Percentiles rank a stretch among this genome's conserved stretches.
Evolutionary conservation across 2,888 invertebrate genomes (phyloP).

Genomic region (Aelia acuminata): DNA sequence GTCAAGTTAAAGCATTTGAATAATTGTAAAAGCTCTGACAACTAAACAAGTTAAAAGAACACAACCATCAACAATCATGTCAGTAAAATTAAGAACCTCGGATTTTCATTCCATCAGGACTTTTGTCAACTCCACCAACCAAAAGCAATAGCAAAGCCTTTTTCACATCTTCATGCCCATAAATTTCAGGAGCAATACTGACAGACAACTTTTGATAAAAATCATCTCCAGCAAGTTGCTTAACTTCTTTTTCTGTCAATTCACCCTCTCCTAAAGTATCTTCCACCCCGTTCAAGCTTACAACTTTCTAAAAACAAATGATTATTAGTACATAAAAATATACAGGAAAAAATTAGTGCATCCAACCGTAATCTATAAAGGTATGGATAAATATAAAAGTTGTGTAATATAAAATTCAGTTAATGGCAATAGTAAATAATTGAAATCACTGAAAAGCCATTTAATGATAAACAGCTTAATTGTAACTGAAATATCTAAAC

Average conservation of each 20-base stretch:
- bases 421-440: too few species aligned
- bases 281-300: slow-evolving; percentile 88
- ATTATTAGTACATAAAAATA: background rate
- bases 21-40: background rate
- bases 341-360: too few species aligned
- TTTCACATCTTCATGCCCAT: slow-evolving; percentile 97
- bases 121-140: slow-evolving; percentile 90
- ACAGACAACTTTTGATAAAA: slow-evolving; percentile 92
- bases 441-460: too few species aligned
- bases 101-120: slow-evolving; percentile 97
- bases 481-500: too few species aligned
- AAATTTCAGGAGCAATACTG: slow-evolving; percentile 98
- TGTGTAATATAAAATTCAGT: too few species aligned
- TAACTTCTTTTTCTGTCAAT: slow-evolving; percentile 87
- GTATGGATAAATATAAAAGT: too few species aligned
- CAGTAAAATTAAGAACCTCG: slow-evolving; percentile 72
- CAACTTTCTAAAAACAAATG: slow-evolving; percentile 74
- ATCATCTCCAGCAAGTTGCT: slow-evolving; percentile 85
- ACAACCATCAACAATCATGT: background rate
- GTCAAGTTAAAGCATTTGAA: too few species aligned
- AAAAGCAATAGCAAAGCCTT: slow-evolving; percentile 93
- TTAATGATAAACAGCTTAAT: too few species aligned
- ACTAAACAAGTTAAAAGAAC: background rate
- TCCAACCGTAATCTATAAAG: too few species aligned
- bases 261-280: slow-evolving; percentile 77